Base-by-base conservation (phyloP, 1,140 invertebrate species). In the Plodia interpunctella region DNA sequence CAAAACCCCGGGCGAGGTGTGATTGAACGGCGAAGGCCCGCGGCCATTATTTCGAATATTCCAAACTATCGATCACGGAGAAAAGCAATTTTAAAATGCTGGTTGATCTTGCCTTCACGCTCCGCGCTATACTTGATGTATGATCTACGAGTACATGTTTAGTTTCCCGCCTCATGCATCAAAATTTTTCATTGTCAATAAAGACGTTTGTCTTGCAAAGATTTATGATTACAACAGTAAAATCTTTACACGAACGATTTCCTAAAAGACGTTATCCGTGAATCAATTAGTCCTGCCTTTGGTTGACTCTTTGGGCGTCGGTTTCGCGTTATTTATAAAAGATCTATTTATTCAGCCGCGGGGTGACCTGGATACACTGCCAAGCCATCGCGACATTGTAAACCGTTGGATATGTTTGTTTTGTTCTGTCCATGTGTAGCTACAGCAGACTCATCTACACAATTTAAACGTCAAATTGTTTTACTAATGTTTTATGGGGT, bases 261-360 rank as follows among this genome's bases (percentile, higher is more conserved):
- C 59, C 13, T 44, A 15, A 44, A 35, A 35, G 32, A 35, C 2
- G 32, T 35, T 35, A 17, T 44, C 38, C n/a, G 38, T 44, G 38
- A 44, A 44, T 44, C 38, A 44, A 44, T 44, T 44, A 44, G 13
- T 44, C 38, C 38, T 4, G 20, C 20, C 20, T 53, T 25, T 53
- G n/a, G 5, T 25, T 18, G 8, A 10, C 54, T 55, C 30, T 32
- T 49, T 58, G 55, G 53, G 56, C 59, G 67, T 65, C 68, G 69
- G 59, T 68, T 65, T 68, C 57, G 72, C 60, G 74, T 81, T 87
- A 85, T 85, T 84, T 83, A 85, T 85, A 87, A 83, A 66, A 78
- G 64, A 80, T 83, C 76, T 87, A 85, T 88, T 86, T 88, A 79
- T 83, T 83, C 83, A 87, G 78, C 83, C 77, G 85, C 54, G 50